phyloP scores from a whole-genome alignment of 2,888 invertebrate species.

The Cenopis cana region DNA sequence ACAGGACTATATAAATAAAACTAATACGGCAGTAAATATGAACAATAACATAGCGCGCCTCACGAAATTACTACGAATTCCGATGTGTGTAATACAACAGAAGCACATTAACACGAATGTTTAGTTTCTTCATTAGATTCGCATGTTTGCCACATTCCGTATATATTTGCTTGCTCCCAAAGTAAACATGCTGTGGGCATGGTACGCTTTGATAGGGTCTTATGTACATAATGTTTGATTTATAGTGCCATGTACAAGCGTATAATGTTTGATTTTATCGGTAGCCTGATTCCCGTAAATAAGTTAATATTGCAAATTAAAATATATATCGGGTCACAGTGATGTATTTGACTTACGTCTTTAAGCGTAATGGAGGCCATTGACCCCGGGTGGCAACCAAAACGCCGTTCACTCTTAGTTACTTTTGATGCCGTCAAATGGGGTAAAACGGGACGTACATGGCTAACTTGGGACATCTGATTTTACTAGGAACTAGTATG shows the following conservation, averaged over 20 bases:
- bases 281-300: background rate
- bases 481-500: too few species aligned
- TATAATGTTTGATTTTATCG: slow-evolving; percentile 6
- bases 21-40: slow-evolving; percentile 12
- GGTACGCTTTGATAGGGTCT: slow-evolving; percentile 34
- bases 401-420: too few species aligned
- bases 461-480: too few species aligned
- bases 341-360: too few species aligned
- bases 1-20: background rate
- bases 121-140: slow-evolving; percentile 44
- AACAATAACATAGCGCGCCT: background rate
- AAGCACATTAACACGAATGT: slow-evolving; percentile 40
- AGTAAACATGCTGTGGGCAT: slow-evolving; percentile 31
- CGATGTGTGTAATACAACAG: slow-evolving; percentile 33
- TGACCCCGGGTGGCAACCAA: too few species aligned
- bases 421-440: too few species aligned
- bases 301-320: too few species aligned
- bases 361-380: too few species aligned
- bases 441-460: too few species aligned
- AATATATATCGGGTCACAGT: too few species aligned
- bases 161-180: slow-evolving; percentile 38
- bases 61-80: slow-evolving; percentile 15
- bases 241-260: background rate
- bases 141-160: slow-evolving; percentile 35
- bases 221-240: slow-evolving; percentile 39